phyloP scores from a whole-genome alignment of 2,888 invertebrate genomes.

The Brachyopa scutellaris region DNA sequence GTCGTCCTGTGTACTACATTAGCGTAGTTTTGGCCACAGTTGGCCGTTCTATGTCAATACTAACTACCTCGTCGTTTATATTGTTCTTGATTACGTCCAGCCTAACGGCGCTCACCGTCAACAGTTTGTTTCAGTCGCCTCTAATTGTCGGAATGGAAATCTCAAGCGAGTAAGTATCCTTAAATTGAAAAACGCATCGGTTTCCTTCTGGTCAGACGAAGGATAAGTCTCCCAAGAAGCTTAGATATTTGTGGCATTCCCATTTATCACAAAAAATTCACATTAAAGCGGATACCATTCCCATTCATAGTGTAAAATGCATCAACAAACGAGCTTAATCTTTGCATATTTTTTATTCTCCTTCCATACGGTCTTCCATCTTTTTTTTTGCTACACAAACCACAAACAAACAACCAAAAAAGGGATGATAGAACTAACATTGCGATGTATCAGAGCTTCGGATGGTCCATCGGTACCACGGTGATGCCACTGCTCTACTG shows the following conservation, averaged over 20 bases:
- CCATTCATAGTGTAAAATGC: constrained; percentile 40
- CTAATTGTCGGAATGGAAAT: constrained; percentile 84
- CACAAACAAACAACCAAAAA: constrained; percentile 55
- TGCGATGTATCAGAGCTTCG: constrained; percentile 82
- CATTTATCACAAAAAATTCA: constrained; percentile 57
- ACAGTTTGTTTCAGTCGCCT: constrained; percentile 82
- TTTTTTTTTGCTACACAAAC: constrained; percentile 55
- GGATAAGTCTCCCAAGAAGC: constrained; percentile 6
- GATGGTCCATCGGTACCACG: constrained; percentile 83
- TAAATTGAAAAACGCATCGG: constrained; percentile 21
- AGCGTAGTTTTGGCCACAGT: constrained; percentile 81
- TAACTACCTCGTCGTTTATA: constrained; percentile 80
- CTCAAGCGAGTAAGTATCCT: constrained; percentile 81
- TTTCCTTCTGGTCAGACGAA: constrained; percentile 33
- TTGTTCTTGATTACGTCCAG: constrained; percentile 82
- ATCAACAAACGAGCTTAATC: constrained; percentile 58
- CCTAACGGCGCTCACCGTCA: constrained; percentile 82
- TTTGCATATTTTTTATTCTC: constrained; percentile 34
- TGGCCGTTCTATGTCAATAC: constrained; percentile 81
- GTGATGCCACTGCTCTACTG: constrained; percentile 83
- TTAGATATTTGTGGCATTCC: constrained; percentile 30
- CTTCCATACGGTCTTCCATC: too few species aligned
- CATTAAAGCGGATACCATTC: constrained; percentile 64
- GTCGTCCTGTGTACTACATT: constrained; percentile 82
- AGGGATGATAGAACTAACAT: constrained; percentile 83